Percentiles rank a stretch among this genome's conserved stretches.
Conservation (phyloP, 2,888 invertebrate genomes). For the Andrena trimmerana region DNA sequence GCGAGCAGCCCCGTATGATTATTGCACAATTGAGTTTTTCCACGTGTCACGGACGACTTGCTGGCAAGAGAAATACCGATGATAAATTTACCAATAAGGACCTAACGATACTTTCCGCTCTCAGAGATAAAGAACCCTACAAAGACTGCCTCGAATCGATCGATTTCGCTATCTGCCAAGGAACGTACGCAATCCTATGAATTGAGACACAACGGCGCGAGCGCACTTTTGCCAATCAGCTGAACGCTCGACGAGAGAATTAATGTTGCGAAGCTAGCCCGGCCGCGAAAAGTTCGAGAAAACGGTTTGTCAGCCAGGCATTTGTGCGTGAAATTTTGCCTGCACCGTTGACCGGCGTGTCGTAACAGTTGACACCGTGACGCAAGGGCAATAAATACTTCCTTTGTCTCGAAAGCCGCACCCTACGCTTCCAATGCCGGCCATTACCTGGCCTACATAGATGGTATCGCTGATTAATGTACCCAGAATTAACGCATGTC, state of each 20-base stretch:
- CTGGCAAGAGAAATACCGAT: conserved; percentile 51
- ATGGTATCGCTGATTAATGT: conserved; percentile 78
- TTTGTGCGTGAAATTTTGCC: conserved; percentile 63
- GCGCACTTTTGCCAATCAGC: conserved; percentile 23
- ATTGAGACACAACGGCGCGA: conserved; percentile 35
- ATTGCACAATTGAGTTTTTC: conserved; percentile 56
- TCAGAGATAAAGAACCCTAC: conserved; percentile 1
- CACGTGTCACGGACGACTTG: conserved; percentile 32
- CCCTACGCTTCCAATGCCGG: conserved; percentile 73
- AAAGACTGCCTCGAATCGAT: conserved; percentile 22
- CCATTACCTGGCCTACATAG: conserved; percentile 79
- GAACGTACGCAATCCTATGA: conserved; percentile 8
- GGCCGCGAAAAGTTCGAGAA: conserved; percentile 44
- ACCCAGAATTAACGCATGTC: conserved; percentile 72
- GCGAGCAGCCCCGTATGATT: conserved; percentile 22
- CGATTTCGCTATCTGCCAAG: conserved; percentile 10
- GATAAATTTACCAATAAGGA: conserved; percentile 38
- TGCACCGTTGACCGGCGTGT: conserved; percentile 35
- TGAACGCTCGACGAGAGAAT: conserved; percentile 27
- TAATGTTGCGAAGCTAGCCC: conserved; percentile 28
- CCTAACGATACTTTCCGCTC: conserved; percentile 21
- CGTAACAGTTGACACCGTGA: conserved; percentile 62
- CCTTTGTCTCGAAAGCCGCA: conserved; percentile 77
- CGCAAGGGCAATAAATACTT: conserved; percentile 74
- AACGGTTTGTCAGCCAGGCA: conserved; percentile 56